Percentiles rank a stretch among this genome's conserved stretches.
Evolutionary conservation across 2,113 vertebrate species (phyloP).

Genomic region (Hepsetus odoe): DNA sequence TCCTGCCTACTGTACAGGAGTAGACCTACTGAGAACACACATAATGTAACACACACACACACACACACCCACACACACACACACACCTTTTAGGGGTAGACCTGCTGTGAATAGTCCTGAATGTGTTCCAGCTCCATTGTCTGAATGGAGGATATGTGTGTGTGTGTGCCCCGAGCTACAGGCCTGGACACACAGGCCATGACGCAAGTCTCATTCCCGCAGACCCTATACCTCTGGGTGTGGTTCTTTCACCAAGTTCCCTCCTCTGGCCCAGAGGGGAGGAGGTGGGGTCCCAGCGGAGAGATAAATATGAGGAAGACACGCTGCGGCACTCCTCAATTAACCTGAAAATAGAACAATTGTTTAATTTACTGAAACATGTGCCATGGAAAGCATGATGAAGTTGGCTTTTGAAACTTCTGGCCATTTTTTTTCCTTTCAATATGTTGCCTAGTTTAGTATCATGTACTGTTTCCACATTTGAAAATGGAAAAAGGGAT

Average conservation of each 20-base stretch:
- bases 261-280: slow-evolving; percentile 36
- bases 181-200: slow-evolving; percentile 78
- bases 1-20: slow-evolving; percentile 65
- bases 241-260: slow-evolving; percentile 70
- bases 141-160: slow-evolving; percentile 83
- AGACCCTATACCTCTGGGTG: slow-evolving; percentile 80
- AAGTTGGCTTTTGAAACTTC: slow-evolving; percentile 1
- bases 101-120: slow-evolving; percentile 75
- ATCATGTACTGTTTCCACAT: neutral
- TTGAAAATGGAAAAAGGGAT: neutral
- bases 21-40: slow-evolving; percentile 40
- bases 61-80: slow-evolving; percentile 16
- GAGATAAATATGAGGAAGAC: slow-evolving; percentile 76
- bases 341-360: slow-evolving; percentile 43
- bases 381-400: neutral
- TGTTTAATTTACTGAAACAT: slow-evolving; percentile 21
- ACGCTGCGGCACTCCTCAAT: slow-evolving; percentile 65
- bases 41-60: slow-evolving; percentile 12
- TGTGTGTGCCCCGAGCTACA: slow-evolving; percentile 75
- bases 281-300: slow-evolving; percentile 75
- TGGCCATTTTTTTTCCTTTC: neutral
- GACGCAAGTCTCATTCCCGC: slow-evolving; percentile 86
- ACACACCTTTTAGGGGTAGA: slow-evolving; percentile 43
- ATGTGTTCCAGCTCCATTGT: slow-evolving; percentile 83
- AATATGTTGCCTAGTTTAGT: neutral